phyloP scores from a whole-genome alignment of 2,113 vertebrate genomes.

The Cochlearius cochlearius region DNA sequence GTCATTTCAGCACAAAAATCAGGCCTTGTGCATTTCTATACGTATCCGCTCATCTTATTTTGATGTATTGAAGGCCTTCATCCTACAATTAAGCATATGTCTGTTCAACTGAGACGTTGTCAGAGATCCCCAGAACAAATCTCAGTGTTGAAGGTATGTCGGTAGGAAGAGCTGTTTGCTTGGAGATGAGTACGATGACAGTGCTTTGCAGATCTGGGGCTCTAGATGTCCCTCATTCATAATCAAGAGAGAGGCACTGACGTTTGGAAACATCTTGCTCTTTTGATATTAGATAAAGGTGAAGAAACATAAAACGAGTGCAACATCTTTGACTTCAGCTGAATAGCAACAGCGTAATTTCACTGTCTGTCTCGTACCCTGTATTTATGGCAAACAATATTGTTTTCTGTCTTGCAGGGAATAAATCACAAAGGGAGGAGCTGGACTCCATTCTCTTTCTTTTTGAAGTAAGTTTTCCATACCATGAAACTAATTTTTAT shows the following conservation, averaged over 20 bases:
- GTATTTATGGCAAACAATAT: not conserved
- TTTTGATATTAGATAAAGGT: not conserved
- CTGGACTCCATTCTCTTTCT: conserved; percentile 99
- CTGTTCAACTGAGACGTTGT: not conserved
- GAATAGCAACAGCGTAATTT: rapidly evolving
- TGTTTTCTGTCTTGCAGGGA: conserved; percentile 83
- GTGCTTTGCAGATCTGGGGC: not conserved
- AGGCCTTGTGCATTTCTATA: not conserved
- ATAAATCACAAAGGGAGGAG: conserved; percentile 99
- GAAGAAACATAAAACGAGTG: not conserved
- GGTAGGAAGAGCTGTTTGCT: too few species aligned
- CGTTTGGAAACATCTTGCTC: not conserved
- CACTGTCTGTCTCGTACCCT: rapidly evolving
- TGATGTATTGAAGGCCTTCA: not conserved
- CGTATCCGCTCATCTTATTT: rapidly evolving
- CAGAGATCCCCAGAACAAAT: not conserved
- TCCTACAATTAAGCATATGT: not conserved
- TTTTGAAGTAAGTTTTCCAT: conserved; percentile 92
- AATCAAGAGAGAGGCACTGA: not conserved
- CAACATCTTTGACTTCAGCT: not conserved
- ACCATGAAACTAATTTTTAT: not conserved
- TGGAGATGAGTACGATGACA: not conserved
- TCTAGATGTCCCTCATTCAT: not conserved
- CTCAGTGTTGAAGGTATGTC: rapidly evolving
- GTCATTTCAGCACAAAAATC: not conserved